Conservation (phyloP, 2,888 invertebrate species). For the Drosophila prostipennis region DNA sequence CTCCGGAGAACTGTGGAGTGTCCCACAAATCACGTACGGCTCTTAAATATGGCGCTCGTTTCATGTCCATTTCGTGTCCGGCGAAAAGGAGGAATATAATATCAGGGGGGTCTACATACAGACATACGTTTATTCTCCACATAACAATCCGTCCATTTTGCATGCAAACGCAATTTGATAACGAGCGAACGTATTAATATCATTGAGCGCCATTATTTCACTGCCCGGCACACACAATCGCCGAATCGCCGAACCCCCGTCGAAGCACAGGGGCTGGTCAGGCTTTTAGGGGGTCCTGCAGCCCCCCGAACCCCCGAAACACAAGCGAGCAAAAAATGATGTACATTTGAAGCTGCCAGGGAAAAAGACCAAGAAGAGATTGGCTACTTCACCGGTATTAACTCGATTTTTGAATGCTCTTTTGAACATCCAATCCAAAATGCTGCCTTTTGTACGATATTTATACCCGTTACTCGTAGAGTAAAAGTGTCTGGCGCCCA, state of each 20-base stretch:
- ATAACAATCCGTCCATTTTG: constrained; percentile 71
- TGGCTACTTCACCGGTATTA: background rate
- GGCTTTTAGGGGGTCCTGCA: background rate
- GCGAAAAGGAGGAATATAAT: constrained; percentile 45
- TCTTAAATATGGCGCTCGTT: constrained; percentile 74
- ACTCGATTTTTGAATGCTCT: constrained; percentile 35
- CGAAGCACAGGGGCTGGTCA: background rate
- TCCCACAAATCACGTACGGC: constrained; percentile 71
- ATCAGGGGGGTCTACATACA: background rate
- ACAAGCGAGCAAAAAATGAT: constrained; percentile 55
- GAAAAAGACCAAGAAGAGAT: constrained; percentile 12
- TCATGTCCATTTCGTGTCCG: constrained; percentile 58
- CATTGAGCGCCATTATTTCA: constrained; percentile 76
- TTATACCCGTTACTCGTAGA: too few species aligned
- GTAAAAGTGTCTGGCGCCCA: too few species aligned
- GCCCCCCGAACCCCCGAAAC: background rate
- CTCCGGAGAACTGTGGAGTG: background rate
- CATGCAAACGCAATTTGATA: constrained; percentile 82
- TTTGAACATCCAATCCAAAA: too few species aligned
- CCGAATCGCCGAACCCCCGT: constrained; percentile 10
- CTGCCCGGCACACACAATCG: constrained; percentile 30
- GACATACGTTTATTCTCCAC: too few species aligned
- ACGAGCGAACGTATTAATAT: constrained; percentile 83
- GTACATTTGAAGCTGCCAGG: constrained; percentile 50
- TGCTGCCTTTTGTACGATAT: too few species aligned